A percentile compares a stretch with the other conserved stretches of the same genome.
Evolutionary conservation across 2,113 vertebrate species (phyloP).

Genomic region (Carlito syrichta): DNA sequence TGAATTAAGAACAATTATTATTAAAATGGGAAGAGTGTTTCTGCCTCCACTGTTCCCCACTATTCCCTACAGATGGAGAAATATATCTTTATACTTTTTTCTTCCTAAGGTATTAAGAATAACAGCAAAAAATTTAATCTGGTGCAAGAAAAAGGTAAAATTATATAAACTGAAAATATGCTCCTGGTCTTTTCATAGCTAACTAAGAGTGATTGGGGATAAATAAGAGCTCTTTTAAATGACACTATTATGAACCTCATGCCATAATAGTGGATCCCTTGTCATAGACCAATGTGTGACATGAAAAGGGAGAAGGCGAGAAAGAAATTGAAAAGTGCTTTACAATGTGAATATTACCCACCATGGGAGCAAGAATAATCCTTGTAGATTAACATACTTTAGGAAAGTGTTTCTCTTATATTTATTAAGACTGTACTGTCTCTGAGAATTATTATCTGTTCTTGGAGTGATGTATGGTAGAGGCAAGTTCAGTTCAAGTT

Average conservation of each 20-base stretch:
- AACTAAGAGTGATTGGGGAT: neutral
- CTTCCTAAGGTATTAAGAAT: too few species aligned
- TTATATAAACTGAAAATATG: neutral
- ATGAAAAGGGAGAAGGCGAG: neutral
- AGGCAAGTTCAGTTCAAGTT: neutral
- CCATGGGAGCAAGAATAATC: neutral
- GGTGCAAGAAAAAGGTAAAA: neutral
- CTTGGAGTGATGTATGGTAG: neutral
- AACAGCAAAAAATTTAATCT: neutral
- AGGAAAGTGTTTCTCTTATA: neutral
- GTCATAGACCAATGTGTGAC: rapidly evolving
- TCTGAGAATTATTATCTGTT: neutral
- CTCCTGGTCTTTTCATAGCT: neutral
- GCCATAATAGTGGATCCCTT: neutral
- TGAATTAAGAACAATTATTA: neutral
- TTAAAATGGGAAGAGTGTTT: neutral
- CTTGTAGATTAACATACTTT: neutral
- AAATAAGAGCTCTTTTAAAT: neutral
- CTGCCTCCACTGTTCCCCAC: neutral
- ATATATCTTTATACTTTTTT: neutral
- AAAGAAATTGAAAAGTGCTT: neutral
- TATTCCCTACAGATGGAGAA: neutral
- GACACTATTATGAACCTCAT: neutral
- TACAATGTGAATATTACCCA: neutral
- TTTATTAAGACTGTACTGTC: neutral